Base-by-base conservation (phyloP, 2,113 vertebrate genomes). In the Calyptomena viridis region DNA sequence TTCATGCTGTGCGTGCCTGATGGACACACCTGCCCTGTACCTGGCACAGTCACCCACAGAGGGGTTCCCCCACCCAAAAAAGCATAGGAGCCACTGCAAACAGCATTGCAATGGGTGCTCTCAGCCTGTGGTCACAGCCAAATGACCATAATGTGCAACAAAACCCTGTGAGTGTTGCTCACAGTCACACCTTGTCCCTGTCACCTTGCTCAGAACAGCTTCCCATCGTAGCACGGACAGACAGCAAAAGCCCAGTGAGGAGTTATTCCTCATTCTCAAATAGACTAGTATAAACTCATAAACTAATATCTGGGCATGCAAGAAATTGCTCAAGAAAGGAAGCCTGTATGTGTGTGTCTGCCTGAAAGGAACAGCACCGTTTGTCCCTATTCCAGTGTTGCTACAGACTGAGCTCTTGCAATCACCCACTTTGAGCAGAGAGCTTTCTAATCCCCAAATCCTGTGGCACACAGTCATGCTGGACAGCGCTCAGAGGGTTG, bases 1-100 rank as follows among this genome's bases (percentile, higher is more conserved):
- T 16, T 40, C 39, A 11, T 0, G 4, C 35, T 24, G 3, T 0
- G 0, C 6, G 6, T 24, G 18, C 27, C 39, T 60, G 39, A 11
- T 13, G 13, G 11, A 21, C 35, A 12, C 22, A 56, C 37, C 71
- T 24, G 56, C 50, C 42, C n/a, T 2, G 0, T 10, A 47, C 10
- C 25, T 7, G 31, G 30, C 50, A 31, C 55, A 21, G 68, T 19
- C 7, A 30, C 44, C 33, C 5, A 0, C 27, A 28, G 16, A 39
- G 49, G 47, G 4, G 4, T 18, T 5, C 17, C 25, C 17, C 14
- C 12, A 33, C 10, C 30, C 62, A 33, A 25, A 53, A n/a, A 47
- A 75, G 22, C 3, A 1, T 30, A 37, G 37, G 24, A 56, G 35
- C 47, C 40, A 18, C 6, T 1, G 55, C 15, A 35, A 62, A 7